Percentiles rank a stretch among this genome's conserved stretches.
These are phyloP conservation scores for Danionella dracula DNA, from an alignment of 2,797 vertebrate genomes.

Conservation along the genomic window DNA sequence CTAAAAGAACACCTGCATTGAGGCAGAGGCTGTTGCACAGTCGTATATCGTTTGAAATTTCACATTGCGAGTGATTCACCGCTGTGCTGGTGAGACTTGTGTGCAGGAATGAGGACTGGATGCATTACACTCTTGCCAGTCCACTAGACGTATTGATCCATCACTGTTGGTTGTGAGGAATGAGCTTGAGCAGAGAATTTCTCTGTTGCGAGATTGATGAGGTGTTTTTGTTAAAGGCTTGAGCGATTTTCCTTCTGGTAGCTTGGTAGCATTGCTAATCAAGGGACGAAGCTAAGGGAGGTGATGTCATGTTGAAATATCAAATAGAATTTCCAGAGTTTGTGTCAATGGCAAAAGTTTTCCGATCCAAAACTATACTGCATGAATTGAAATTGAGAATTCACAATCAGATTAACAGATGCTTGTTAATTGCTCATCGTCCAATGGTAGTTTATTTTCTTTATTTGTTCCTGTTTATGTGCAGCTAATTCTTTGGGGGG, in stretches of 20 bases:
- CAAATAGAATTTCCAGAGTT: no score
- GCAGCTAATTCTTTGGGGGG: no score
- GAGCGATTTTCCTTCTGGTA: background rate
- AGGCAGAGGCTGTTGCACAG: background rate
- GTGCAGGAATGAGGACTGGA: background rate
- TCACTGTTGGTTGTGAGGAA: background rate
- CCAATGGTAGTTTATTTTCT: no score
- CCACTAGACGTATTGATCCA: background rate
- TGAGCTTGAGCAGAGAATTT: background rate
- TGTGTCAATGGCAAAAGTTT: no score
- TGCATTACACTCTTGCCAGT: background rate
- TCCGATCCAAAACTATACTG: no score
- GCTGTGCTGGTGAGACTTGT: background rate
- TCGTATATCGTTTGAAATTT: background rate
- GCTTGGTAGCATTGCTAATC: background rate
- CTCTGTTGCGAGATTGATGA: background rate
- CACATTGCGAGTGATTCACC: background rate
- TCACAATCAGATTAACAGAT: no score
- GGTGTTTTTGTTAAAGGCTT: background rate
- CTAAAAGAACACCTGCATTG: slow-evolving; percentile 1
- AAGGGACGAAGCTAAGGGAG: background rate
- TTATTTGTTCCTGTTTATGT: no score
- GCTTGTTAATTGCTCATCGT: no score
- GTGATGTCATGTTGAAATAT: no score
- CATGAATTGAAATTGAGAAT: no score